These are phyloP conservation scores for Trididemnum clinides DNA, from an alignment of 23 tunicate genomes.

Conservation along the genomic window DNA sequence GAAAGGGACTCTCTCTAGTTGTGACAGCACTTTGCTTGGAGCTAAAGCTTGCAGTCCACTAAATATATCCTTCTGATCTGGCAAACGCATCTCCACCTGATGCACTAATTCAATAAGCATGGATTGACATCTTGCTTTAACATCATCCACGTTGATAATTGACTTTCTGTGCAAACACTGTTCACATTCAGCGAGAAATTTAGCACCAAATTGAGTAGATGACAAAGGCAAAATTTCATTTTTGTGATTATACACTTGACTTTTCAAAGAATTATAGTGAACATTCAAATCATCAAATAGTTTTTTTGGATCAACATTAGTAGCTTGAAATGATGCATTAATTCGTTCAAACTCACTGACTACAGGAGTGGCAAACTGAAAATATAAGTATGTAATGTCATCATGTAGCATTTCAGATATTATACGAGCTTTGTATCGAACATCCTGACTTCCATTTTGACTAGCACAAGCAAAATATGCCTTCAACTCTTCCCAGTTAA, in stretches of 20 bases:
- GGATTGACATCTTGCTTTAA: neutral
- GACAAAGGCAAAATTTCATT: neutral
- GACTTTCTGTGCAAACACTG: neutral
- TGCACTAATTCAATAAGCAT: conserved; percentile 9
- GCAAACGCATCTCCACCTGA: conserved; percentile 12
- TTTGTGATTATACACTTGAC: neutral
- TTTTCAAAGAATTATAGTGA: neutral
- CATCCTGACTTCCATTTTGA: neutral
- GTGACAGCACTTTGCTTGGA: neutral
- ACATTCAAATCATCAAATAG: neutral
- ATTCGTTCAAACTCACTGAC: conserved; percentile 39
- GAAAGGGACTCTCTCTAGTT: neutral
- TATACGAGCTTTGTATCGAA: conserved; percentile 34
- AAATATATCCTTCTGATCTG: conserved; percentile 5
- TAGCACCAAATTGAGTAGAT: conserved; percentile 9
- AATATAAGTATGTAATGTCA: conserved; percentile 26
- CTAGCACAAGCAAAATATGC: neutral
- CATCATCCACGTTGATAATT: neutral
- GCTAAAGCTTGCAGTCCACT: neutral
- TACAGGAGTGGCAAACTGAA: conserved; percentile 19
- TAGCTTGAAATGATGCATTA: conserved; percentile 2
- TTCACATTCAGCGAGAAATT: conserved; percentile 23
- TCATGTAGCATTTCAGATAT: conserved; percentile 31
- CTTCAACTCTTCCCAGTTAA: conserved; percentile 26
- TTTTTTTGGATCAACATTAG: conserved; percentile 15